A percentile compares a stretch with the other conserved stretches of the same genome.
phyloP scores from a whole-genome alignment of 35 echinoderm and acorn worm species.

The Apostichopus japonicus region DNA sequence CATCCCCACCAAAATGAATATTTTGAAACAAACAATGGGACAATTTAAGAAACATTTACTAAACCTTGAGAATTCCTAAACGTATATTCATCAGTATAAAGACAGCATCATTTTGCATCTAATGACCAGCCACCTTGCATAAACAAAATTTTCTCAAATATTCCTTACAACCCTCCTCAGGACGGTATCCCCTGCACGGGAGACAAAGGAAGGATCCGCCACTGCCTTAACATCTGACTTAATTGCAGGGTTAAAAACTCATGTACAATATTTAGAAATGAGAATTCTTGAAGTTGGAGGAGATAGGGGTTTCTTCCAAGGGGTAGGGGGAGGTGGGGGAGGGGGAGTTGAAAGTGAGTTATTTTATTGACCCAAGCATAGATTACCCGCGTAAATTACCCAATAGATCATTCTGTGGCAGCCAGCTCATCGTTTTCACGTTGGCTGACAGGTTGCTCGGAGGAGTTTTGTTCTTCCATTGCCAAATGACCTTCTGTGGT shows the following conservation, averaged over 20 bases:
- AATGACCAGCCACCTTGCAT: too few species aligned
- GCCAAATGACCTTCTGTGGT: slow-evolving; percentile 79
- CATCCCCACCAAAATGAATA: neutral
- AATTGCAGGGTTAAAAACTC: too few species aligned
- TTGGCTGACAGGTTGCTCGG: slow-evolving; percentile 29
- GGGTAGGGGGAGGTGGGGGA: neutral
- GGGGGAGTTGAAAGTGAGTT: neutral
- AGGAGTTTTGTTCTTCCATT: neutral
- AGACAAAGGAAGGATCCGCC: too few species aligned
- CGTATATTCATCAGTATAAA: neutral
- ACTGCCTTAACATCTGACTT: too few species aligned
- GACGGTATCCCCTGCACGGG: too few species aligned
- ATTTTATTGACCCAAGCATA: neutral
- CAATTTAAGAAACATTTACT: too few species aligned
- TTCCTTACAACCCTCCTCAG: too few species aligned
- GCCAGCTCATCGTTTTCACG: slow-evolving; percentile 59
- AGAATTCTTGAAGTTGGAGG: neutral
- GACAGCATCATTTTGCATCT: neutral
- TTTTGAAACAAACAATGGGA: neutral
- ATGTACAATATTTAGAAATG: neutral
- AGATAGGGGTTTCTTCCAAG: neutral
- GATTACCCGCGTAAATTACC: slow-evolving; percentile 35
- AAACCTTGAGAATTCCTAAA: neutral
- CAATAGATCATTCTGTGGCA: slow-evolving; percentile 69
- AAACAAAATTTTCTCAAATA: too few species aligned